Evolutionary conservation across 2,888 invertebrate genomes (phyloP), one percentile per base, ranked within the genome.

Genomic region (Cynaeus angustus): DNA sequence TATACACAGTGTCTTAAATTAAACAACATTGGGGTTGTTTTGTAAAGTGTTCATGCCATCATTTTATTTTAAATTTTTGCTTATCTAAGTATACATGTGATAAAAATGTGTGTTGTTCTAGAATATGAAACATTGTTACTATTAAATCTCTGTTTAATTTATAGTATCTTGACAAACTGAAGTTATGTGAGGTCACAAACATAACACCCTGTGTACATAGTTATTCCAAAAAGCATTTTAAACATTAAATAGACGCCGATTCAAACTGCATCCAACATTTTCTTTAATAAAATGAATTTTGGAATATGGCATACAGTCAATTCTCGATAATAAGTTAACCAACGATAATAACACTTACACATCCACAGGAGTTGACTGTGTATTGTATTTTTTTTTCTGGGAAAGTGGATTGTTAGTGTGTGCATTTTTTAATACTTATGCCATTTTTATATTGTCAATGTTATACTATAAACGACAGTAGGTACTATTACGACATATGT

Each of bases 371-470:
- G 48, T 65, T 55, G 53, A 48, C 62, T 52, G 50, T 53, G 28
- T 53, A 41, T 28, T 55, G 21, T 28, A 52, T 37, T 55, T 53
- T 45, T n/a, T 43, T 26, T 41, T 26, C 16, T 56, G 37, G 56
- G 10, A 56, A 41, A 12, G 12, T 61, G 55, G 48, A 43, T 69
- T 52, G 53, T 68, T 46, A 37, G 56, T 62, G 56, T 68, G 55
- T 55, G 62, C n/a, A n/a, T n/a, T 62, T 53, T 66, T 62, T 61
- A 53, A 62, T 62, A 68, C 53, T 55, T 68, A 59, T 38, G 69
- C 58, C 56, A 58, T 65, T 69, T 69, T 69, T 69, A 69, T 69
- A 69, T 64, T 43, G 68, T 69, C 58, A 69, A 56, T 69, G 69
- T 68, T 68, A 41, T 58, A 59, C 12, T 64, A 65, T 68, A 64